Base-by-base conservation (phyloP, 2,797 vertebrate genomes). In the Sylvilagus floridanus region DNA sequence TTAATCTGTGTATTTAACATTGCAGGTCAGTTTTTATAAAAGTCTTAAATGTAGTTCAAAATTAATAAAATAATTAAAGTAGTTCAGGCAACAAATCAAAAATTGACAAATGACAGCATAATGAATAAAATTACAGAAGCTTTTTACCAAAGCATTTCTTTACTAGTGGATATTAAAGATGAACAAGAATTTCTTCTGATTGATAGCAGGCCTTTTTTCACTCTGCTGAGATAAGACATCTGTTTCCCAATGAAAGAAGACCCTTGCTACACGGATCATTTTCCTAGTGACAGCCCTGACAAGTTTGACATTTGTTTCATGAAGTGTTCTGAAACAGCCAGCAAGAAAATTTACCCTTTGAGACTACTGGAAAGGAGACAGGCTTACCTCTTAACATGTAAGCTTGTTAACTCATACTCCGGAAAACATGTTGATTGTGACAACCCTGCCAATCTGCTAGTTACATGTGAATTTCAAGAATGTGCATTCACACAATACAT, bases 281-380 rank as follows among this genome's bases (percentile, higher is more conserved):
- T 98, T 98, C 98, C 98, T 96, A 97, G 97, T 98, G 98, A 98
- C 98, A 98, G 98, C 47, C 97, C 97, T 96, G 98, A 98, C 98
- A 98, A 98, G 98, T 97, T 32, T 98, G 98, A 98, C 98, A 98
- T 98, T 98, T 98, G 93, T 98, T 98, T 98, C 97, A 93, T 94
- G 96, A 98, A 98, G 97, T 96, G 97, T 97, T 98, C 97, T 97
- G 95, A 98, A 98, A 97, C 97, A 98, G 97, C 90, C 97, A 97
- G 98, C 98, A 98, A 98, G 97, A 98, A 98, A 98, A 98, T 96
- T 97, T 91, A 97, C 93, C 98, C 98, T 98, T 96, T 95, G 97
- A 97, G 98, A 97, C 97, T 95, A 92, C 97, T 86, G 95, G 97
- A 96, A 97, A 98, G 96, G 97, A 98, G 98, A 98, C 97, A 98